Percentiles rank a stretch among this genome's conserved stretches.
These are phyloP conservation scores for Virgularia gustaviana DNA, from an alignment of 92 coral and sea anemone genomes.

Conservation along the genomic window DNA sequence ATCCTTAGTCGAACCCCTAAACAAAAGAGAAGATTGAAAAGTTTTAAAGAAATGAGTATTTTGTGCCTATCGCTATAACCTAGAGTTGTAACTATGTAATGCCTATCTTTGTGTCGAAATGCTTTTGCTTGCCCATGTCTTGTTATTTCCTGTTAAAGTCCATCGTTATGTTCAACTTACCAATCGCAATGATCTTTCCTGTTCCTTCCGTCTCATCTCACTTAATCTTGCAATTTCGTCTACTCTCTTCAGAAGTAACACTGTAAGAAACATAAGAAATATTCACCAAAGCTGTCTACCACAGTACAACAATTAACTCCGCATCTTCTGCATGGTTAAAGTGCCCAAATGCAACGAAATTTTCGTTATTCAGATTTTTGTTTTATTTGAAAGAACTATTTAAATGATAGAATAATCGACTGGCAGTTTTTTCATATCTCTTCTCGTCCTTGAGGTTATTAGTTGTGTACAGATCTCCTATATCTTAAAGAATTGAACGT, in stretches of 20 bases:
- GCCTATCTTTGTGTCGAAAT: no score
- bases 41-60: no score
- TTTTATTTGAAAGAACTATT: no score
- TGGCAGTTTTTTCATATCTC: not conserved
- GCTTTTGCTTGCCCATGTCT: not conserved
- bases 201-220: constrained; percentile 86
- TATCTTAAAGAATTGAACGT: no score
- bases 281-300: not conserved
- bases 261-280: no score
- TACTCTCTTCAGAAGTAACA: constrained; percentile 85
- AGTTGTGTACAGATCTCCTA: no score
- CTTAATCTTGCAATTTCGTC: constrained; percentile 89
- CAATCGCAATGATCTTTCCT: constrained; percentile 86
- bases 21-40: no score
- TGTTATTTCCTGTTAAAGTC: not conserved
- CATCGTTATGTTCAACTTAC: constrained; percentile 46
- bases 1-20: no score
- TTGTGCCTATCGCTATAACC: no score
- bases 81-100: no score
- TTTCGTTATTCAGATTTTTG: no score
- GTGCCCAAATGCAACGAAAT: not conserved
- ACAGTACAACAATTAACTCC: not conserved
- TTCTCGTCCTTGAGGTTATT: no score
- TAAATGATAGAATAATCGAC: not conserved
- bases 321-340: not conserved